Evolutionary conservation across 2,113 vertebrate species (phyloP).

Genomic region (Piliocolobus tephrosceles): DNA sequence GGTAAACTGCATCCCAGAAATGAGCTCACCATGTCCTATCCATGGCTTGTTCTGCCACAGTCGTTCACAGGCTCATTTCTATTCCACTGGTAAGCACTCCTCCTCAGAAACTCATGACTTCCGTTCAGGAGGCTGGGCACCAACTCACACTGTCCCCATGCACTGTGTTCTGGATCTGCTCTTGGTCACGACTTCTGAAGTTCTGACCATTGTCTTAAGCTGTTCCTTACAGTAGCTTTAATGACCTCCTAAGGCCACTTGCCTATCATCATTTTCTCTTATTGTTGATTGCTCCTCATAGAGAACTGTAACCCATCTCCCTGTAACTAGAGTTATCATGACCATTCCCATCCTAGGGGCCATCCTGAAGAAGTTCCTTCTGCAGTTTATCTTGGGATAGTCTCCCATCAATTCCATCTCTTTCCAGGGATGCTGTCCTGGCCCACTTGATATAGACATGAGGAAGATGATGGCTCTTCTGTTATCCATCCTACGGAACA

Average conservation of each 20-base stretch:
- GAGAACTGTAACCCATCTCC: not conserved
- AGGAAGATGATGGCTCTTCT: not conserved
- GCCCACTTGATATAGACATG: not conserved
- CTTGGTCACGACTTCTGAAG: not conserved
- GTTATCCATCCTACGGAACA: not conserved
- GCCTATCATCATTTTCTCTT: not conserved
- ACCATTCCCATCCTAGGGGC: not conserved
- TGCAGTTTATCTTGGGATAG: not conserved
- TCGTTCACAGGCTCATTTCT: not conserved
- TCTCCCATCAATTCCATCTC: not conserved
- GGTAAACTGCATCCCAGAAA: not conserved
- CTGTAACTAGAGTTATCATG: not conserved
- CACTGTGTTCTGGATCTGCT: not conserved
- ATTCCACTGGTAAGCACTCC: not conserved
- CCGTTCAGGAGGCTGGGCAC: not conserved
- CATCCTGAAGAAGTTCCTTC: not conserved
- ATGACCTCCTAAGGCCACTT: not conserved
- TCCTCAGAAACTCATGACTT: not conserved
- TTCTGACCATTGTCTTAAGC: not conserved
- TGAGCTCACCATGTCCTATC: not conserved
- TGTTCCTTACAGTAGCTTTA: not conserved
- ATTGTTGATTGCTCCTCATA: not conserved
- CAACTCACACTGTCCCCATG: not conserved
- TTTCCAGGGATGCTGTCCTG: not conserved
- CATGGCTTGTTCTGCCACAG: not conserved